Conservation (phyloP, 2,888 invertebrate species). For the Notocelia uddmanniana region DNA sequence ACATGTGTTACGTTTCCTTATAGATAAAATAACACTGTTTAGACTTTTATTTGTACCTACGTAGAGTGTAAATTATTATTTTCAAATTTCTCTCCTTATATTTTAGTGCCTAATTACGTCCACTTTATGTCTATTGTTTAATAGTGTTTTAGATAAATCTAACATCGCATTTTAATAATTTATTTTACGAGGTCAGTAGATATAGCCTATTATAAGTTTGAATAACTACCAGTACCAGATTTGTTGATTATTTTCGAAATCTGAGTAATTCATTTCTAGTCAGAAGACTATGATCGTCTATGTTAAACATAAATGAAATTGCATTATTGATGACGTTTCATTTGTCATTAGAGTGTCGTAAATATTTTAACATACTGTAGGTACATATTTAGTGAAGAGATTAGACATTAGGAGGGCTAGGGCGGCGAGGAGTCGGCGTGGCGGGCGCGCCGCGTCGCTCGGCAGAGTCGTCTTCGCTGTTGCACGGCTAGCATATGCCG, state of each 20-base stretch:
- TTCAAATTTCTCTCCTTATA: conserved; percentile 71
- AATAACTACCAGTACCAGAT: conserved; percentile 68
- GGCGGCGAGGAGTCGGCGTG: conserved; percentile 10
- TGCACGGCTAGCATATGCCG: no score
- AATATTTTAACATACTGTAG: conserved; percentile 47
- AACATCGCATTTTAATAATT: conserved; percentile 79
- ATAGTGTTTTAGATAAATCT: conserved; percentile 71
- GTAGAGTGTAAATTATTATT: conserved; percentile 81
- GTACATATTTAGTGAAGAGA: conserved; percentile 46
- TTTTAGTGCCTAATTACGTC: conserved; percentile 81
- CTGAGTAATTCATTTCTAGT: conserved; percentile 81
- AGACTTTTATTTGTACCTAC: conserved; percentile 73
- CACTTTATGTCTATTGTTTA: conserved; percentile 77
- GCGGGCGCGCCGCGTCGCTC: neutral
- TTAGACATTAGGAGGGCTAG: conserved; percentile 50
- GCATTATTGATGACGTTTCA: conserved; percentile 54
- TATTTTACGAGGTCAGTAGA: conserved; percentile 83
- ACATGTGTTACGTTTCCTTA: conserved; percentile 78
- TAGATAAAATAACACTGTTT: conserved; percentile 74
- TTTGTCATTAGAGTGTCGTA: conserved; percentile 50
- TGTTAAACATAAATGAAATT: conserved; percentile 66
- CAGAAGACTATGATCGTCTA: conserved; percentile 81
- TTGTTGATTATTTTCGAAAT: conserved; percentile 68
- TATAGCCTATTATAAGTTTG: conserved; percentile 68
- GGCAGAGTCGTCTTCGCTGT: neutral